Base-by-base conservation (phyloP, 2,888 invertebrate species). In the Drosophila merina region DNA sequence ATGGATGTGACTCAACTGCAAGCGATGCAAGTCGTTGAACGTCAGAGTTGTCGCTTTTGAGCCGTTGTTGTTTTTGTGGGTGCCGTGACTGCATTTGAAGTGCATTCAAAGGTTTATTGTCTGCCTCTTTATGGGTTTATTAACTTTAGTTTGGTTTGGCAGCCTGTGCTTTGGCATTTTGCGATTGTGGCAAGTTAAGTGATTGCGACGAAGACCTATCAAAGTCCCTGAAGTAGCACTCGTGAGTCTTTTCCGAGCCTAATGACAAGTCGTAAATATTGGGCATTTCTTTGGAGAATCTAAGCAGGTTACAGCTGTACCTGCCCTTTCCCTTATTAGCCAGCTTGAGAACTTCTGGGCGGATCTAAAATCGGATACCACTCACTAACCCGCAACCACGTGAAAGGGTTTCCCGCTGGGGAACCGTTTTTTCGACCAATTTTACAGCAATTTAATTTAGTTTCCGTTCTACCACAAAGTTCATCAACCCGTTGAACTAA, bases 61-160 rank as follows among this genome's bases (percentile, higher is more conserved):
- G 20, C 25, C 20, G 44, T 20, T 42, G 58, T 33, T 62, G 64
- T 30, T 63, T 57, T 54, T 54, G 57, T 33, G 62, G 57, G 36
- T 57, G 60, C 51, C 58, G 42, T 69, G 40, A 54, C 58, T 72
- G 72, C 63, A 58, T 54, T 45, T 42, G 68, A 82, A 88, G 79
- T 86, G 86, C 83, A 88, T 79, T 82, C 60, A 70, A 82, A 75
- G 58, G 63, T 73, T 88, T 69, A 71, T 79, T 88, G 77, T 58
- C 63, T 50, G 62, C 40, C 64, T 72, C 60, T 86, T 88, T 88
- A 82, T 88, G 82, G 77, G 82, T 86, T 82, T 82, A 79, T 82
- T 86, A 82, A 88, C 88, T 72, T 85, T 70, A 20, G 54, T 57
- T 70, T 7, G 10, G 42, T 70, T 59, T 4, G 7, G 8, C 20